A percentile compares a stretch with the other conserved stretches of the same genome.
Evolutionary conservation across 1,140 invertebrate genomes (phyloP).

Genomic region (Scylla paramamosain): DNA sequence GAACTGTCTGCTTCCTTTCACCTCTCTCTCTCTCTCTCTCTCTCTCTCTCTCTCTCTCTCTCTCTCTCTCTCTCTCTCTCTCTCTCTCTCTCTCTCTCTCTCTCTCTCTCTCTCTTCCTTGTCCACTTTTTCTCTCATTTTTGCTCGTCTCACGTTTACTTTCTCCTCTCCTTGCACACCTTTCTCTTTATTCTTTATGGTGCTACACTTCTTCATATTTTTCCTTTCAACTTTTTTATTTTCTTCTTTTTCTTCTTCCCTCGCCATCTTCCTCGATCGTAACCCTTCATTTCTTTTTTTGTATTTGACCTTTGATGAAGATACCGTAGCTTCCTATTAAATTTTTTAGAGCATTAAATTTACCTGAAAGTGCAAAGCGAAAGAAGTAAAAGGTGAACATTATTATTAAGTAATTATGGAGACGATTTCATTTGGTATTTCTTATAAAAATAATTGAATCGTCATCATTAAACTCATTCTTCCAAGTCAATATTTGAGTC

Average conservation of each 20-base stretch:
- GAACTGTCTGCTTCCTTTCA: too few relatives aligned
- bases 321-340: too few relatives aligned
- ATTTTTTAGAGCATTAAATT: too few relatives aligned
- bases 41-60: slow-evolving; percentile 27
- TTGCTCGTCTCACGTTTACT: not conserved
- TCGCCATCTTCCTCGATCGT: not conserved
- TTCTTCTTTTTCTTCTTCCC: not conserved
- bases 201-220: not conserved
- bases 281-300: too few relatives aligned
- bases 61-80: slow-evolving; percentile 46
- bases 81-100: slow-evolving; percentile 54
- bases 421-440: too few relatives aligned
- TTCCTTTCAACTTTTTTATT: not conserved
- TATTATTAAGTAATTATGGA: too few relatives aligned
- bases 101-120: slow-evolving; percentile 24
- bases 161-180: not conserved
- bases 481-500: too few relatives aligned
- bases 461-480: too few relatives aligned
- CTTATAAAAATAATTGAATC: too few relatives aligned
- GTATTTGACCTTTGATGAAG: too few relatives aligned
- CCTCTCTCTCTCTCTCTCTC: not conserved
- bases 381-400: too few relatives aligned
- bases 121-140: not conserved
- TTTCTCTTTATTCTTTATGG: not conserved
- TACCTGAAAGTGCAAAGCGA: too few relatives aligned